Evolutionary conservation across 2,113 vertebrate genomes (phyloP).

Genomic region (Heteronetta atricapilla): DNA sequence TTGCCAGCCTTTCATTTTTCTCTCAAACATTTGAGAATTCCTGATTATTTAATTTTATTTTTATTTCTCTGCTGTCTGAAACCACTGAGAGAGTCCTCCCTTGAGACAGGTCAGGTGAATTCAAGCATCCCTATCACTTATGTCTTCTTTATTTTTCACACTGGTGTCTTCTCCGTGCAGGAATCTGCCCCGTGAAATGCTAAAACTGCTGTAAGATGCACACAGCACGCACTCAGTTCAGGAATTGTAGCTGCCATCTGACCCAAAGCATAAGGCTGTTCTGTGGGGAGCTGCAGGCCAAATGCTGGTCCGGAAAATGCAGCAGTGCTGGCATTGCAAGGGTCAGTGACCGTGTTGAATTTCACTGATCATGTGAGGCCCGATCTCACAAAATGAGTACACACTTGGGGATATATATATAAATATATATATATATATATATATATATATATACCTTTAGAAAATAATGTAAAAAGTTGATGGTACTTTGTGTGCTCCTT

Average conservation of each 20-base stretch:
- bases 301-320: neutral
- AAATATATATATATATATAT: neutral
- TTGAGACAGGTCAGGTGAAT: neutral
- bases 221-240: fast-evolving
- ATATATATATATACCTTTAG: neutral
- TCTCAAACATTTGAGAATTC: neutral
- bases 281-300: neutral
- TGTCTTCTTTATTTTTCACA: neutral
- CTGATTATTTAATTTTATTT: neutral
- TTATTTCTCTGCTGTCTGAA: neutral
- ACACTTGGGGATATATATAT: neutral
- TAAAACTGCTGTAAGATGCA: neutral
- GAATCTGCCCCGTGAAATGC: neutral
- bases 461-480: neutral
- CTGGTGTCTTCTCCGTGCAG: fast-evolving
- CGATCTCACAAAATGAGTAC: neutral
- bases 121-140: neutral
- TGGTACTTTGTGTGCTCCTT: neutral
- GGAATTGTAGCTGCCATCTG: fast-evolving
- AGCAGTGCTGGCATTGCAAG: fast-evolving
- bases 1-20: neutral
- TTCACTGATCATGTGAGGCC: neutral
- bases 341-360: fast-evolving
- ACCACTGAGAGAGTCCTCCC: neutral
- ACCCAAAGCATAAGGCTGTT: fast-evolving